Evolutionary conservation across 2,113 vertebrate species (phyloP).

Genomic region (Leptosomus discolor): DNA sequence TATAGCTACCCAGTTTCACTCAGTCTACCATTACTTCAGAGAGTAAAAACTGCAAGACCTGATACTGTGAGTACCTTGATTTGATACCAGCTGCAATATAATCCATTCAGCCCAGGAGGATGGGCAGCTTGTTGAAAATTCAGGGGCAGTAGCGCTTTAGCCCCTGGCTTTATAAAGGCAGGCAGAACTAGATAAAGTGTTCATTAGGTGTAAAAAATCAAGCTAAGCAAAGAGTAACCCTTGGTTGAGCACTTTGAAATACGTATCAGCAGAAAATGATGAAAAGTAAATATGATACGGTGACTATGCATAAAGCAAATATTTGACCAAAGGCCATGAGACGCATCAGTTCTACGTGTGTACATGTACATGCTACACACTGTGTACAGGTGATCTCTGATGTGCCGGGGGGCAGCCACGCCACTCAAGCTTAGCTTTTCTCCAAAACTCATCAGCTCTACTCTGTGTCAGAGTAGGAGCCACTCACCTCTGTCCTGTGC

Average conservation of each 20-base stretch:
- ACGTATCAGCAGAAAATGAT: neutral
- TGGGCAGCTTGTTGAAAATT: neutral
- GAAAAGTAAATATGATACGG: neutral
- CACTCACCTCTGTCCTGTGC: neutral
- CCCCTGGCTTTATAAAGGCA: neutral
- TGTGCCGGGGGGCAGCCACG: neutral
- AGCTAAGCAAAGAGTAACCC: neutral
- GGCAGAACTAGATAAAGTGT: neutral
- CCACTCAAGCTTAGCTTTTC: neutral
- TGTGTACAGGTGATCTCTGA: neutral
- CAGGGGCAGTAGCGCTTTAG: neutral
- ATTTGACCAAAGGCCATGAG: neutral
- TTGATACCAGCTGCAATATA: neutral
- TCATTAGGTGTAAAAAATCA: neutral
- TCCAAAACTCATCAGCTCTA: neutral
- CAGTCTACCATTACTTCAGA: neutral
- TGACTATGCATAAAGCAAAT: neutral
- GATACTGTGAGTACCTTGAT: neutral
- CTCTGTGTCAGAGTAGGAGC: neutral
- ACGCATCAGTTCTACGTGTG: neutral
- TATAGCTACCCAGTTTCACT: neutral
- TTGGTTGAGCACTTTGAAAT: accelerated
- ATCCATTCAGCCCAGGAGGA: neutral
- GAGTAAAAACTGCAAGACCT: neutral
- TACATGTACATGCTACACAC: no score